Percentiles rank a stretch among this genome's conserved stretches.
Evolutionary conservation across 2,888 invertebrate genomes (phyloP).

Genomic region (Capitulum mitella): DNA sequence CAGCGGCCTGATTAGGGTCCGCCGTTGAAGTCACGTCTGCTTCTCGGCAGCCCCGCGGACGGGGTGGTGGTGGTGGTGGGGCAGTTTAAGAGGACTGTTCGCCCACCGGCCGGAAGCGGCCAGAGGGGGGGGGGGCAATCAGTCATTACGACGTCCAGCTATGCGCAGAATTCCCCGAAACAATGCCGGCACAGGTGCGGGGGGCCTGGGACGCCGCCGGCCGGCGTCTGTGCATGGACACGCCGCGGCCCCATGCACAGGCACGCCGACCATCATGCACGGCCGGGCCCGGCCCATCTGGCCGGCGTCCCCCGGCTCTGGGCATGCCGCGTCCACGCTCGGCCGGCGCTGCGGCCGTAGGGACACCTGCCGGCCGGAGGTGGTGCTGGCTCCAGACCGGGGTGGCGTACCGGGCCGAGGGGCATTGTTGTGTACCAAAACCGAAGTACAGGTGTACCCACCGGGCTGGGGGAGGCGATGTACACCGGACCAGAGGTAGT

Average conservation of each 20-base stretch:
- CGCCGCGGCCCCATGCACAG: background rate
- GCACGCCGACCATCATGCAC: background rate
- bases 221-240: background rate
- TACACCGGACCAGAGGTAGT: no score
- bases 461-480: no score
- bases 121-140: background rate
- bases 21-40: background rate
- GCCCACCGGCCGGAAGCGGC: background rate
- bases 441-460: no score
- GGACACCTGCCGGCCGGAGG: no score
- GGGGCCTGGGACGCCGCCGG: background rate
- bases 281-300: background rate
- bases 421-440: no score
- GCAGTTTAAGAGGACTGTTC: no score
- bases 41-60: background rate
- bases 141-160: background rate
- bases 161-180: background rate
- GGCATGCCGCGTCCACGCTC: no score
- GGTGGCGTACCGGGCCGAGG: no score
- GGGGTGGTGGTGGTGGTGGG: no score
- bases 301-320: background rate
- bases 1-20: background rate
- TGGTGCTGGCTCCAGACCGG: no score
- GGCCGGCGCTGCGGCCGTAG: no score
- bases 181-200: background rate